Conservation (phyloP, 2,888 invertebrate genomes). For the Dicroscelio sp. region DNA sequence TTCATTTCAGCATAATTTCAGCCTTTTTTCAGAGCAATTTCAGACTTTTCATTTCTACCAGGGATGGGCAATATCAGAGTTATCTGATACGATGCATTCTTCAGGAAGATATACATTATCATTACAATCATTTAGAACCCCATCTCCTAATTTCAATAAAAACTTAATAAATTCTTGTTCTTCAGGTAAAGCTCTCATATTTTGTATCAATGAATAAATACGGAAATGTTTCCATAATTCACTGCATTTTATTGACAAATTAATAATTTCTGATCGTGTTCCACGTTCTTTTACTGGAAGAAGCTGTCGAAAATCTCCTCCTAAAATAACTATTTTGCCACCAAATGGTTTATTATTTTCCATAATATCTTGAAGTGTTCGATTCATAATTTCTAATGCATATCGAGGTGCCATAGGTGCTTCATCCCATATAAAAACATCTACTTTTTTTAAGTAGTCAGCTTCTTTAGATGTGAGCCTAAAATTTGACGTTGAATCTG, state of each 20-base stretch:
- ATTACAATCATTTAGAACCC: conserved; percentile 72
- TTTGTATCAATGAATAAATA: conserved; percentile 78
- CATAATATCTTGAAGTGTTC: conserved; percentile 83
- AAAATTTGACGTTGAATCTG: conserved; percentile 73
- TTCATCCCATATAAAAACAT: conserved; percentile 51
- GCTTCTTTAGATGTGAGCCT: conserved; percentile 77
- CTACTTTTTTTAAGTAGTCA: conserved; percentile 62
- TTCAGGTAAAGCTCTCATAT: conserved; percentile 74
- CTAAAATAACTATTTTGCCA: conserved; percentile 45
- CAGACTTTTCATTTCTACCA: too few species aligned
- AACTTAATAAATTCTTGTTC: conserved; percentile 78
- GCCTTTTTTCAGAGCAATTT: too few species aligned
- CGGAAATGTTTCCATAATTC: conserved; percentile 74
- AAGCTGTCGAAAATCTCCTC: conserved; percentile 37
- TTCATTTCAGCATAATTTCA: too few species aligned
- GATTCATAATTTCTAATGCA: conserved; percentile 58
- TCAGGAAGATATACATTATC: conserved; percentile 70
- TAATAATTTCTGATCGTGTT: conserved; percentile 67
- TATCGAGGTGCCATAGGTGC: conserved; percentile 28
- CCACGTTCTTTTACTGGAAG: conserved; percentile 63
- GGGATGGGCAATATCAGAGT: background rate
- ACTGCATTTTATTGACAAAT: conserved; percentile 82
- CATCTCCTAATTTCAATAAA: conserved; percentile 69
- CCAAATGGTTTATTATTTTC: conserved; percentile 81
- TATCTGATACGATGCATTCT: background rate